A percentile compares a stretch with the other conserved stretches of the same genome.
These are phyloP conservation scores for Myiagra hebetior DNA, from an alignment of 2,113 vertebrate genomes.

Conservation along the genomic window DNA sequence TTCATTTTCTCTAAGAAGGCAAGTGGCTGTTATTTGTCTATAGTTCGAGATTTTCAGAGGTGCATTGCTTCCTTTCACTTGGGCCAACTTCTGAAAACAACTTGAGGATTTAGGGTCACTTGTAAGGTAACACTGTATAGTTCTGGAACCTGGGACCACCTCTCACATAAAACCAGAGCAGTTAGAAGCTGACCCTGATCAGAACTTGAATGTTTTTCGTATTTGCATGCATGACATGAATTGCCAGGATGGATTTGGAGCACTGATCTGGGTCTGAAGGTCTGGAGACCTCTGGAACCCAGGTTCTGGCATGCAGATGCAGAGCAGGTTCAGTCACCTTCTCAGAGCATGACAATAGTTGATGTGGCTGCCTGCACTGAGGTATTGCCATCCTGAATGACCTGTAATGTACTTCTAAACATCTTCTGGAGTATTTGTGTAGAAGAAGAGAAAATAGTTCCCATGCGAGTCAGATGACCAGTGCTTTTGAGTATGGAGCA, in stretches of 20 bases:
- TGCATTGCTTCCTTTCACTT: background rate
- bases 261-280: background rate
- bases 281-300: background rate
- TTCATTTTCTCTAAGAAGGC: background rate
- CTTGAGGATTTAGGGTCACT: background rate
- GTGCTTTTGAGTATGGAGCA: background rate
- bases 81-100: background rate
- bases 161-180: background rate
- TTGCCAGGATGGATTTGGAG: background rate
- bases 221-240: background rate
- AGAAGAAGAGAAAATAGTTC: background rate
- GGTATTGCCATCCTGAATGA: background rate
- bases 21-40: background rate
- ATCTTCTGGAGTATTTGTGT: background rate
- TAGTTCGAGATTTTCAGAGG: background rate
- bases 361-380: background rate
- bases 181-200: background rate
- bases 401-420: background rate
- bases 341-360: background rate
- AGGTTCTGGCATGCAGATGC: background rate
- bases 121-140: background rate
- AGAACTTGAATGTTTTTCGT: background rate
- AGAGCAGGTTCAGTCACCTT: background rate
- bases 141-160: background rate
- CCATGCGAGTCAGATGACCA: background rate